These are phyloP conservation scores for Cariama cristata DNA, from an alignment of 2,113 vertebrate genomes.

Conservation along the genomic window DNA sequence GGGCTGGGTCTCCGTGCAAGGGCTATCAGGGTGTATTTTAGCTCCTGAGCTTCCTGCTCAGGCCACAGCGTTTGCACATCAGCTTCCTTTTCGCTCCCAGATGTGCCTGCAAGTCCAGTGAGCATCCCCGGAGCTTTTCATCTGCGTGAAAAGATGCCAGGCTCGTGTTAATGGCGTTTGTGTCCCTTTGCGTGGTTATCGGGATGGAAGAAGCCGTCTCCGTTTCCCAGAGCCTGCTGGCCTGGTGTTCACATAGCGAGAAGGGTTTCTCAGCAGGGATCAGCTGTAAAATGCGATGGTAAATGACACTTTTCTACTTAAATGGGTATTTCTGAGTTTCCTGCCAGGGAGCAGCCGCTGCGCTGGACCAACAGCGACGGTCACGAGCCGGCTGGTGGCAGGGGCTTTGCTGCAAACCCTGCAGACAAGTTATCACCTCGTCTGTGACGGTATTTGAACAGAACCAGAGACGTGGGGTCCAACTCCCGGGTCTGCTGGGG, in stretches of 20 bases:
- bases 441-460: fast-evolving
- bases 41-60: background rate
- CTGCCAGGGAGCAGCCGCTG: background rate
- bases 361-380: background rate
- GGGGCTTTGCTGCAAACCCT: background rate
- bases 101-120: background rate
- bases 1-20: background rate
- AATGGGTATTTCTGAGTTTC: background rate
- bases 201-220: background rate
- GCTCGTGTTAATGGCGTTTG: background rate
- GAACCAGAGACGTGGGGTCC: fast-evolving
- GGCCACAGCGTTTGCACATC: background rate
- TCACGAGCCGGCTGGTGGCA: background rate
- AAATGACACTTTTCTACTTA: background rate
- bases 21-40: background rate
- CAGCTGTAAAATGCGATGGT: fast-evolving
- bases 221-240: background rate
- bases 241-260: fast-evolving
- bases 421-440: background rate
- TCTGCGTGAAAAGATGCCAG: background rate
- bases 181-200: background rate
- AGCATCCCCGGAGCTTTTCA: background rate
- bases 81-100: background rate
- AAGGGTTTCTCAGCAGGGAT: background rate
- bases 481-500: background rate